Evolutionary conservation across 1,140 invertebrate genomes (phyloP).

Genomic region (Oscheius sp.): DNA sequence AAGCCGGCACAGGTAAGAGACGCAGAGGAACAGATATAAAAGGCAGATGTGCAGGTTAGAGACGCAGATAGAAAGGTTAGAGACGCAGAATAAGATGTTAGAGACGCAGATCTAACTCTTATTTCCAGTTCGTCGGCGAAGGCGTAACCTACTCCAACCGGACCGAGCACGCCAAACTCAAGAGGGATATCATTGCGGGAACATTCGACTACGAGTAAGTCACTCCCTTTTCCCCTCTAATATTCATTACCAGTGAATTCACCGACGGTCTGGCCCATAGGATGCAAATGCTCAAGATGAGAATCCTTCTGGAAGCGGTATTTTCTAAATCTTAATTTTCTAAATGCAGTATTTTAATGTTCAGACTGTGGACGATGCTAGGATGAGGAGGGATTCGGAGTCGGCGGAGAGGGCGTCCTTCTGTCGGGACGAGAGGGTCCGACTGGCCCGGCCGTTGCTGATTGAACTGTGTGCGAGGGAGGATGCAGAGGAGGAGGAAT

Average conservation of each 20-base stretch:
- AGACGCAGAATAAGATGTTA: too few species aligned
- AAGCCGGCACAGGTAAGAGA: too few species aligned
- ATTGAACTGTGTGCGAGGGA: not conserved
- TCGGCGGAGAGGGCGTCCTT: not conserved
- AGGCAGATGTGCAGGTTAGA: too few species aligned
- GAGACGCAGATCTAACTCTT: too few species aligned
- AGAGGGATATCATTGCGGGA: not conserved
- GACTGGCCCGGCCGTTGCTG: not conserved
- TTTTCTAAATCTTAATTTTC: not conserved
- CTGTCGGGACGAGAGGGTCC: not conserved
- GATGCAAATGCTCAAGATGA: not conserved
- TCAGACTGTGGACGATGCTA: not conserved
- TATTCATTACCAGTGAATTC: not conserved
- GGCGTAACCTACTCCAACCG: not conserved
- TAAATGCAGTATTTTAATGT: not conserved
- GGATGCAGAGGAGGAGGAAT: not conserved
- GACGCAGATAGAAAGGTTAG: too few species aligned
- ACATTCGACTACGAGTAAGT: slow-evolving; percentile 2
- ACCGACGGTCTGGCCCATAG: not conserved
- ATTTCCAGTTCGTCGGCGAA: not conserved
- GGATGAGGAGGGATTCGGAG: not conserved
- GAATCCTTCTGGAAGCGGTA: not conserved
- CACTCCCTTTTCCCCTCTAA: too few species aligned
- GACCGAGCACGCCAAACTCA: not conserved
- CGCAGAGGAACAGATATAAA: too few species aligned